These are phyloP conservation scores for Scartelaos histophorus DNA, from an alignment of 2,113 vertebrate species.

Conservation along the genomic window DNA sequence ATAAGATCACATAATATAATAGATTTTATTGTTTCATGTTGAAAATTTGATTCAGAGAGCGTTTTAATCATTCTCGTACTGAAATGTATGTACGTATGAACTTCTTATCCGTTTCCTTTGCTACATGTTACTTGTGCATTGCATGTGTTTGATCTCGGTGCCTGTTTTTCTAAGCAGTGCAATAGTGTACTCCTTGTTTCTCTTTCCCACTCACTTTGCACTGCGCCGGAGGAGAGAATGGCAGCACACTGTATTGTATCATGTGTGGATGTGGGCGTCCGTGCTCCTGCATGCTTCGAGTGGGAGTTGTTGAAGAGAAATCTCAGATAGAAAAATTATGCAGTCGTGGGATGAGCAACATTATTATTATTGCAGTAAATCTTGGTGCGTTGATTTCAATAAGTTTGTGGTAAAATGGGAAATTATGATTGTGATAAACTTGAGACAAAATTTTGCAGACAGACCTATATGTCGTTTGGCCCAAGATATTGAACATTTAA, in stretches of 20 bases:
- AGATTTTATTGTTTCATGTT: not conserved
- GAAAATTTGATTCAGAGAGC: no score
- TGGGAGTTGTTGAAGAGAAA: constrained; percentile 52
- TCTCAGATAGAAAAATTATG: constrained; percentile 37
- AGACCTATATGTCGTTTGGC: no score
- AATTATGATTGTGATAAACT: not conserved
- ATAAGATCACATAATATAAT: not conserved
- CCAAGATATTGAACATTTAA: no score
- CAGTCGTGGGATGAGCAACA: constrained; percentile 20
- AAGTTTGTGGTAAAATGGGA: not conserved
- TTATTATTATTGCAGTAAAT: constrained; percentile 23
- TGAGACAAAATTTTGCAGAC: not conserved
- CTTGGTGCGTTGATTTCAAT: constrained; percentile 29
- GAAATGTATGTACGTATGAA: not conserved
- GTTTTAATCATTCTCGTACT: not conserved
- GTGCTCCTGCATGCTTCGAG: constrained; percentile 42
- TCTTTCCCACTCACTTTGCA: constrained; percentile 57
- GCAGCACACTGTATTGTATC: constrained; percentile 28
- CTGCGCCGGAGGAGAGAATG: constrained; percentile 53
- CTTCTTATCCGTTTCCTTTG: not conserved
- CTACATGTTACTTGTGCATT: not conserved
- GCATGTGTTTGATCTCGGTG: constrained; percentile 34
- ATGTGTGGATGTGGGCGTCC: constrained; percentile 18
- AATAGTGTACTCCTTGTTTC: constrained; percentile 34
- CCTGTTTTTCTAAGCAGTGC: constrained; percentile 25